phyloP scores from a whole-genome alignment of 2,113 vertebrate genomes.

The Nothoprocta perdicaria region DNA sequence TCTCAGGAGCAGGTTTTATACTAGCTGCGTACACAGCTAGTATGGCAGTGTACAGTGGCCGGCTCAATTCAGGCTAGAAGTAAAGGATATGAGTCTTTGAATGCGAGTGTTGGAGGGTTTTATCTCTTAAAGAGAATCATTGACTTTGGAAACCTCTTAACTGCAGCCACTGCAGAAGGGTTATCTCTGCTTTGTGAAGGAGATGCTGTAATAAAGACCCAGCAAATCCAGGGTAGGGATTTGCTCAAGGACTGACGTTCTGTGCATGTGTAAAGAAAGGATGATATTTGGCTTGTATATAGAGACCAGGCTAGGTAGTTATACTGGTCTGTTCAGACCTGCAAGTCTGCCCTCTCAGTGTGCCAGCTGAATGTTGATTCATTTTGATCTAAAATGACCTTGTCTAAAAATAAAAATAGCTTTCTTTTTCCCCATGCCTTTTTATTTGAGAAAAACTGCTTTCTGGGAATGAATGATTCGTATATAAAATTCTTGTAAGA shows the following conservation, averaged over 20 bases:
- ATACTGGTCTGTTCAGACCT: neutral
- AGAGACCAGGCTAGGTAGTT: neutral
- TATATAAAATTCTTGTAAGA: neutral
- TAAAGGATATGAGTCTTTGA: neutral
- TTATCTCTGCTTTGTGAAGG: neutral
- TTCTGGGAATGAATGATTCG: neutral
- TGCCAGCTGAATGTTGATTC: neutral
- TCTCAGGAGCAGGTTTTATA: neutral
- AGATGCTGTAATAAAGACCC: neutral
- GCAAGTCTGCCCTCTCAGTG: neutral
- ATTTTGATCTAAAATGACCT: neutral
- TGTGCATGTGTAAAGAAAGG: neutral
- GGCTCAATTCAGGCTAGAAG: neutral
- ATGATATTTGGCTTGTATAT: neutral
- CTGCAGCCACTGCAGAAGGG: neutral
- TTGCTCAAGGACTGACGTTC: neutral
- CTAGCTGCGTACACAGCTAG: neutral
- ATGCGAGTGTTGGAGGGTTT: neutral
- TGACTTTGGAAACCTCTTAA: neutral
- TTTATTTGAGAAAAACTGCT: neutral
- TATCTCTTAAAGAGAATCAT: neutral
- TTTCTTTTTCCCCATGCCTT: neutral
- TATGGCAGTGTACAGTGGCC: neutral
- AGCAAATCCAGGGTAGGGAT: neutral
- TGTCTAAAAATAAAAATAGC: neutral